These are phyloP conservation scores for Tetragonula clypearis DNA, from an alignment of 1,140 invertebrate genomes.

Conservation along the genomic window DNA sequence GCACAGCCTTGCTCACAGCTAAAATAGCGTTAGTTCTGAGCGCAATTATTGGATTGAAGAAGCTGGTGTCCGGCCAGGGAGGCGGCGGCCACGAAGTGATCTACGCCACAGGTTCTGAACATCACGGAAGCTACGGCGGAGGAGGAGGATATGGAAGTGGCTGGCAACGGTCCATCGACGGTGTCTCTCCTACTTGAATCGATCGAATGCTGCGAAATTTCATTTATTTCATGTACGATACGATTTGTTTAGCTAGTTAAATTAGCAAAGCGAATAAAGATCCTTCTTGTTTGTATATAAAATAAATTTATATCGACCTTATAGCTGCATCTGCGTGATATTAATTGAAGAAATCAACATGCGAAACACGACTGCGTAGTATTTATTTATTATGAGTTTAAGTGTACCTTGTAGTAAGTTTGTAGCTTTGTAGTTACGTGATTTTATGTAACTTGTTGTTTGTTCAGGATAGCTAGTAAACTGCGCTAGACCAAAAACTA, in stretches of 20 bases:
- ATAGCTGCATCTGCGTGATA: background rate
- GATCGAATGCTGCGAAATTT: too few species aligned
- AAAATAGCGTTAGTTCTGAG: slow-evolving; percentile 87
- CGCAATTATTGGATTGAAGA: slow-evolving; percentile 85
- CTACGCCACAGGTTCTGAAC: slow-evolving; percentile 81
- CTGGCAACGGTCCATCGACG: slow-evolving; percentile 82
- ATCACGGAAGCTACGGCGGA: slow-evolving; percentile 77
- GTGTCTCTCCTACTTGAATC: slow-evolving; percentile 73
- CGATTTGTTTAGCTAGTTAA: background rate
- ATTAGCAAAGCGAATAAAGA: background rate
- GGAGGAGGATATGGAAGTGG: slow-evolving; percentile 74
- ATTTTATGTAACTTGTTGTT: background rate
- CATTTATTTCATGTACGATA: slow-evolving; percentile 8
- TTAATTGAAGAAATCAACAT: background rate
- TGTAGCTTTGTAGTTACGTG: background rate
- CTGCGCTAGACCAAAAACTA: slow-evolving; percentile 31
- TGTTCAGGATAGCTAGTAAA: background rate
- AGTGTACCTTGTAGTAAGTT: background rate
- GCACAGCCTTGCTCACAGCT: slow-evolving; percentile 85
- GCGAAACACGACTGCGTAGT: background rate
- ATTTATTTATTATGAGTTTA: background rate
- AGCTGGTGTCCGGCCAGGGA: slow-evolving; percentile 81
- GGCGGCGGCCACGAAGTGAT: slow-evolving; percentile 84
- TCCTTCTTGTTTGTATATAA: background rate
- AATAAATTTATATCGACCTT: background rate